These are phyloP conservation scores for Psittacula echo DNA, from an alignment of 2,797 vertebrate species.

Conservation along the genomic window DNA sequence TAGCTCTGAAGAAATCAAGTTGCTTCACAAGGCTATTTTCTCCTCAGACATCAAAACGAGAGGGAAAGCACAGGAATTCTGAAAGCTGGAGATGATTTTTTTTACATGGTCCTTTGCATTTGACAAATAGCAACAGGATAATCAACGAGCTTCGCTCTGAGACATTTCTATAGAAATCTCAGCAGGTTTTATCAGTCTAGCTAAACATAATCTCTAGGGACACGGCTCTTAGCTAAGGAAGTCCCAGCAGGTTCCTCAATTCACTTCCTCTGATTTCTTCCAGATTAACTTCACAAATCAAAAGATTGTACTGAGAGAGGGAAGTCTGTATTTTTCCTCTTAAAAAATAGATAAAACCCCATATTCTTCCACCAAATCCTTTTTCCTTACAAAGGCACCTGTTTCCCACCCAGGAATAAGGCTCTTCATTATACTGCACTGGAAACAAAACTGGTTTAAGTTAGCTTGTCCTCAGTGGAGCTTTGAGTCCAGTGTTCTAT, in stretches of 20 bases:
- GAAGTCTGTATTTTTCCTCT: not conserved
- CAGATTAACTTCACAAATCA: not conserved
- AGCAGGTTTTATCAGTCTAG: not conserved
- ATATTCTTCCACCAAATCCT: not conserved
- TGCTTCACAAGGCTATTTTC: conserved; percentile 50
- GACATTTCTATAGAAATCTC: not conserved
- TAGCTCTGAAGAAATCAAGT: conserved; percentile 50
- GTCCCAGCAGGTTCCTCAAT: not conserved
- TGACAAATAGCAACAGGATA: conserved; percentile 40
- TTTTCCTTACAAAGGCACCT: not conserved
- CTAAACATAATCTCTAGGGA: not conserved
- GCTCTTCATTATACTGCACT: not conserved
- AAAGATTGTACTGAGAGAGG: not conserved
- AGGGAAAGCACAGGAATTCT: conserved; percentile 2
- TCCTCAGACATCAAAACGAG: conserved; percentile 52
- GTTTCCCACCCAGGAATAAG: not conserved
- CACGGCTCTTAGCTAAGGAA: not conserved
- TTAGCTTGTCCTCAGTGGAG: not conserved
- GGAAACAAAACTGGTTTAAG: not conserved
- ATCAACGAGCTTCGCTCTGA: conserved; percentile 20
- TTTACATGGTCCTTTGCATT: conserved; percentile 18
- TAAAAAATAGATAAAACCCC: not conserved
- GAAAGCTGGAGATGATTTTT: not conserved
- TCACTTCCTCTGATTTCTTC: not conserved
- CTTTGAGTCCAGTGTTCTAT: not conserved